Evolutionary conservation across 2,113 vertebrate genomes (phyloP).

Genomic region (Spilogale gracilis): DNA sequence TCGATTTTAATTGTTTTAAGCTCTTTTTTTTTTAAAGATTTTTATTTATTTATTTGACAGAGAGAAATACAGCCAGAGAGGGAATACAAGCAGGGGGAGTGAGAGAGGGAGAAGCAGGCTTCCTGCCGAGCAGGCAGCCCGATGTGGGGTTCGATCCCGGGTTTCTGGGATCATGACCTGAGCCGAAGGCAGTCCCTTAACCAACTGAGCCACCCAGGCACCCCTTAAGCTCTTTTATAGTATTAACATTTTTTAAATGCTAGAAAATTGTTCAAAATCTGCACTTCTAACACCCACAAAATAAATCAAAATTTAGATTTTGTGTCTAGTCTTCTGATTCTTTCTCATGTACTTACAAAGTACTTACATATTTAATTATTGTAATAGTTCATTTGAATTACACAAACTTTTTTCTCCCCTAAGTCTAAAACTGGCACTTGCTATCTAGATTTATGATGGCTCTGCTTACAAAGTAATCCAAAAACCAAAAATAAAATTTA

Average conservation of each 20-base stretch:
- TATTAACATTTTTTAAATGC: slow-evolving; percentile 32
- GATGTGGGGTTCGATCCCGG: no score
- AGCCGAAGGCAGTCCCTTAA: no score
- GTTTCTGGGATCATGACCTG: no score
- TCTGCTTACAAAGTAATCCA: slow-evolving; percentile 60
- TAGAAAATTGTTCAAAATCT: slow-evolving; percentile 15
- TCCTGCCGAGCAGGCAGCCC: no score
- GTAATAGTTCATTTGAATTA: slow-evolving; percentile 47
- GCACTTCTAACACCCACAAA: background rate
- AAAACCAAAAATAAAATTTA: slow-evolving; percentile 62
- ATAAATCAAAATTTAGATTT: slow-evolving; percentile 46
- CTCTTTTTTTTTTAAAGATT: background rate
- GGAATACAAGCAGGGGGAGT: no score
- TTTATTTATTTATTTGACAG: no score
- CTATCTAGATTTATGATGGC: slow-evolving; percentile 51
- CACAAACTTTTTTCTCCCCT: background rate
- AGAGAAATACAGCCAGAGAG: no score
- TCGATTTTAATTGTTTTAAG: background rate
- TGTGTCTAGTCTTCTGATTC: background rate
- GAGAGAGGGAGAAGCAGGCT: no score
- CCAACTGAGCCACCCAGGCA: no score
- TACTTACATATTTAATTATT: slow-evolving; percentile 27
- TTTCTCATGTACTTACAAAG: background rate
- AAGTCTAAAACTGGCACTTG: slow-evolving; percentile 33
- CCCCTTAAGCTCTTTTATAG: background rate